These are phyloP conservation scores for Pica pica DNA, from an alignment of 2,113 vertebrate species.

Conservation along the genomic window DNA sequence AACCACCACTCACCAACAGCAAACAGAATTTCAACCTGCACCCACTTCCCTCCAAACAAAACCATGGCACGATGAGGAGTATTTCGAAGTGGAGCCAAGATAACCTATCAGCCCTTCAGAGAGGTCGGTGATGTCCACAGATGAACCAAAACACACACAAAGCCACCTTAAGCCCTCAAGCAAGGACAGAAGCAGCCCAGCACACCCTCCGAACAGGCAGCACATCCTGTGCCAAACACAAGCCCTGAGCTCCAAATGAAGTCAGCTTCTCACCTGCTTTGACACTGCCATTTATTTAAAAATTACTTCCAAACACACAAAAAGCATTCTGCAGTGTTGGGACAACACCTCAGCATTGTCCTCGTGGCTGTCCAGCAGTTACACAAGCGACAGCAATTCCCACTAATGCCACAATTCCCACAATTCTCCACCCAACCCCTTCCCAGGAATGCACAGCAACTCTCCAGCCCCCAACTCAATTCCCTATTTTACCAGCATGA, in stretches of 20 bases:
- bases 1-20: background rate
- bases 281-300: background rate
- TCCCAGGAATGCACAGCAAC: background rate
- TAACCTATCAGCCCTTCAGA: background rate
- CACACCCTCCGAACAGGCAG: background rate
- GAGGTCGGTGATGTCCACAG: background rate
- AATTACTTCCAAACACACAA: background rate
- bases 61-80: accelerated
- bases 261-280: background rate
- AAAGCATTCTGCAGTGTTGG: background rate
- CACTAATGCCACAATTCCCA: background rate
- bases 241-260: background rate
- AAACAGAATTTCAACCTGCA: background rate
- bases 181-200: background rate
- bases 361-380: background rate
- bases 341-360: too few species aligned
- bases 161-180: background rate
- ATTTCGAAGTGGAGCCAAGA: background rate
- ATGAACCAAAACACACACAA: background rate
- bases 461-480: background rate
- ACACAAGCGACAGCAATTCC: background rate
- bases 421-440: background rate
- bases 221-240: accelerated
- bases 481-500: background rate
- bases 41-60: background rate